phyloP scores from a whole-genome alignment of 2,113 vertebrate genomes.

The Hypanus sabinus region DNA sequence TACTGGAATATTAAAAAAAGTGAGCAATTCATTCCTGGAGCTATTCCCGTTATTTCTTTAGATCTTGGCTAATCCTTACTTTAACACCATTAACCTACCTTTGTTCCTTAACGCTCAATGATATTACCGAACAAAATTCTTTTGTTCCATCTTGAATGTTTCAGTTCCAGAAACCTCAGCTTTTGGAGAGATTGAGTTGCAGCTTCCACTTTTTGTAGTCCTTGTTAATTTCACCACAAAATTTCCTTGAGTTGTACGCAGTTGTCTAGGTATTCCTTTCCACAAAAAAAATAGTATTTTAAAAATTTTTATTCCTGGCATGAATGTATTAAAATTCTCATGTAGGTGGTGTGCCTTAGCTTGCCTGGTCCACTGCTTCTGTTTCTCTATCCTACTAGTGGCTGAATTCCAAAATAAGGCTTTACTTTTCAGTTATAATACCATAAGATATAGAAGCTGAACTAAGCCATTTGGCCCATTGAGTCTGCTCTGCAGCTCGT shows the following conservation, averaged over 20 bases:
- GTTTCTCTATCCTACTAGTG: no score
- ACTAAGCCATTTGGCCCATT: no score
- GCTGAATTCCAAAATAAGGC: no score
- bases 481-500: no score
- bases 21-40: neutral
- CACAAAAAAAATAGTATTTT: neutral
- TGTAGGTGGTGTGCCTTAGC: neutral
- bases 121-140: neutral
- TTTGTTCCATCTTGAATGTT: neutral
- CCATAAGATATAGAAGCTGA: no score
- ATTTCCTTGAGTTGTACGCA: no score
- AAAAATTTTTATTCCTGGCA: neutral
- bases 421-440: no score
- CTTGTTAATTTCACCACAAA: no score
- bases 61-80: neutral
- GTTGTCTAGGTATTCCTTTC: neutral
- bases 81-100: neutral
- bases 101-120: neutral
- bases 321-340: neutral
- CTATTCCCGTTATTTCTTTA: neutral
- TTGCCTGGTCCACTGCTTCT: no score
- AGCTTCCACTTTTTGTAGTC: no score
- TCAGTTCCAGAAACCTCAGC: neutral
- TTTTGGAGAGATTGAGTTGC: no score
- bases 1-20: neutral